phyloP scores from a whole-genome alignment of 2,888 invertebrate genomes.

The Drosophila monieri region DNA sequence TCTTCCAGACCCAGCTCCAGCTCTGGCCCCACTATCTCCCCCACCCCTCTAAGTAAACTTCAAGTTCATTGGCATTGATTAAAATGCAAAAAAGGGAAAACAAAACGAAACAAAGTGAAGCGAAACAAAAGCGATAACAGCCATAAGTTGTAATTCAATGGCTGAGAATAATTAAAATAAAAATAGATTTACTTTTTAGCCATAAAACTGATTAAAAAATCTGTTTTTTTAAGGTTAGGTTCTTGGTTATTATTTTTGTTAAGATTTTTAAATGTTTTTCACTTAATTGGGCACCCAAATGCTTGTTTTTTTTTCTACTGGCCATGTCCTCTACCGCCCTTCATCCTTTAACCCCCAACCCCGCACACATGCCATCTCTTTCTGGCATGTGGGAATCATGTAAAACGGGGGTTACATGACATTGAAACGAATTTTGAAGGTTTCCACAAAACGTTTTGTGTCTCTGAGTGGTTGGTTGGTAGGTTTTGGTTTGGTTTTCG shows the following conservation, averaged over 20 bases:
- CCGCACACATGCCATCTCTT: not conserved
- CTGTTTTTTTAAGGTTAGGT: no score
- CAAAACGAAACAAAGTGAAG: conserved; percentile 26
- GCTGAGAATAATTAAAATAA: not conserved
- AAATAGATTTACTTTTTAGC: conserved; percentile 1
- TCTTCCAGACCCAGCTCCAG: not conserved
- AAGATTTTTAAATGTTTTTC: not conserved
- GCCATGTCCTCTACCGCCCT: not conserved
- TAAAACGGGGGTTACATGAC: conserved; percentile 77
- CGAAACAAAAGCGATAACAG: conserved; percentile 19
- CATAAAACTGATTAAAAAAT: no score
- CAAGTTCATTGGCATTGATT: conserved; percentile 76
- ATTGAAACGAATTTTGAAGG: conserved; percentile 76
- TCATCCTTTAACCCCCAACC: not conserved
- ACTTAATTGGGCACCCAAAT: conserved; percentile 44
- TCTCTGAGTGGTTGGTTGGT: conserved; percentile 30
- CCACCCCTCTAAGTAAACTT: conserved; percentile 55
- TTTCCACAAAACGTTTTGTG: conserved; percentile 51
- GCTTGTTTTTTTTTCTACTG: not conserved
- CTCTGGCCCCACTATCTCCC: not conserved
- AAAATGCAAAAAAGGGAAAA: conserved; percentile 55
- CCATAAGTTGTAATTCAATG: not conserved
- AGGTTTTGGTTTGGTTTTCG: not conserved
- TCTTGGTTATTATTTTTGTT: no score
- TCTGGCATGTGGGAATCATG: conserved; percentile 17